Evolutionary conservation across 2,888 invertebrate genomes (phyloP), one percentile per base, ranked within the genome.

Genomic region (Stictocephala bisonia): DNA sequence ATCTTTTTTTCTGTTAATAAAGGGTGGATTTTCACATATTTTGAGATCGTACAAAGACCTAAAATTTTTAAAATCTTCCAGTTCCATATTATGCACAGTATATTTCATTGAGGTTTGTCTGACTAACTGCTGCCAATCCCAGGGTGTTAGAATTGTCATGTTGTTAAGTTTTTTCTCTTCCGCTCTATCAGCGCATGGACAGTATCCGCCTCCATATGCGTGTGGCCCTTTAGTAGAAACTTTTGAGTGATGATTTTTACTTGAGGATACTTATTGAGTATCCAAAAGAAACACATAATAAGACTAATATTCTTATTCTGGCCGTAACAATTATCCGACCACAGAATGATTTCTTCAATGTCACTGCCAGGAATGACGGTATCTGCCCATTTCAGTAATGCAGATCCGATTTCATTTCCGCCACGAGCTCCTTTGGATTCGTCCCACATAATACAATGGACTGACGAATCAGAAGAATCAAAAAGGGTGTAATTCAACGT

Each of bases 401-500:
- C 68, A 60, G 79, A 79, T 9, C 76, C 77, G 29, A 80, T 79
- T 76, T 79, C 75, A 74, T 79, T 77, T 15, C 69, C 79, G n/a
- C 78, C 79, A 48, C 77, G 71, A 22, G 76, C 77, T 31, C 75
- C 64, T 66, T 73, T 71, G 4, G 75, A 73, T 71, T 79, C 77
- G 41, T 79, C 78, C 77, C 78, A 79, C 58, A 77, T 71, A 13
- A 75, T 51, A 44, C 77, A 79, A 24, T 74, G 41, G 26, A 22
- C 35, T 31, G 48, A 41, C 20, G 35, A 58, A 27, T 68, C 68
- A 22, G 68, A 68, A 22, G 68, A 68, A 68, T 68, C 68, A 50
- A 48, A 68, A 44, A 68, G 48, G 4, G 68, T 68, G 18, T 26
- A 68, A 50, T 68, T 68, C 22, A 68, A 22, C 7, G 68, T 68